Evolutionary conservation across 2,797 vertebrate genomes (phyloP), one percentile per base, ranked within the genome.

Genomic region (Podarcis siculus): DNA sequence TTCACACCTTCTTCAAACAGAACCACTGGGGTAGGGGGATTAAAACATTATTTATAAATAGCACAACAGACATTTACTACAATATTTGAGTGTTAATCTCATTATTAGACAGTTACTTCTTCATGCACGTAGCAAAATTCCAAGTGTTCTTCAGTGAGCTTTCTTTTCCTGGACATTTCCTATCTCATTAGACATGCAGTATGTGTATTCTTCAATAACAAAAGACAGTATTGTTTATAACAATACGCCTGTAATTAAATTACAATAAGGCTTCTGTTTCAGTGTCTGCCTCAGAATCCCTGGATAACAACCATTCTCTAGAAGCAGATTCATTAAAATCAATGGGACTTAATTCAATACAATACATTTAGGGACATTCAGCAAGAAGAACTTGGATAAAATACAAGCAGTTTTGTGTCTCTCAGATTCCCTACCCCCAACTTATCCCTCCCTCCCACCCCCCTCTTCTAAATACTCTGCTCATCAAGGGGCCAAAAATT

Each of bases 291-390:
- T 81, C 58, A 76, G 30, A 76, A n/a, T 32, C 49, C 32, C 27
- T 61, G 39, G 30, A 42, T 81, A 87, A 75, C 19, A 87, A 81
- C 37, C 19, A 64, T 75, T 87, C 49, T 87, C 55, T 82, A 87
- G 71, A 66, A 66, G 58, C 17, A 35, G 69, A 82, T 82, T 87
- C 37, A 82, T 82, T 66, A 49, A 82, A 61, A 42, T 64, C 21
- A 82, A 30, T 76, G n/a, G 72, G 61, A 66, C 32, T n/a, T 87
- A 82, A 35, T 66, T 82, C 58, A 76, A 2, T 66, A 30, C 12
- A 81, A 15, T 64, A 64, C 55, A 19, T 21, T 75, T 32, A 42
- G 23, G 49, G 42, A 87, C 23, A 80, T 72, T 73, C 86, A 64
- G 19, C 30, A 81, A 71, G 42, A 81, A 81, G 37, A 82, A 87